phyloP scores from a whole-genome alignment of 2,797 vertebrate species.

The Vireo griseus region DNA sequence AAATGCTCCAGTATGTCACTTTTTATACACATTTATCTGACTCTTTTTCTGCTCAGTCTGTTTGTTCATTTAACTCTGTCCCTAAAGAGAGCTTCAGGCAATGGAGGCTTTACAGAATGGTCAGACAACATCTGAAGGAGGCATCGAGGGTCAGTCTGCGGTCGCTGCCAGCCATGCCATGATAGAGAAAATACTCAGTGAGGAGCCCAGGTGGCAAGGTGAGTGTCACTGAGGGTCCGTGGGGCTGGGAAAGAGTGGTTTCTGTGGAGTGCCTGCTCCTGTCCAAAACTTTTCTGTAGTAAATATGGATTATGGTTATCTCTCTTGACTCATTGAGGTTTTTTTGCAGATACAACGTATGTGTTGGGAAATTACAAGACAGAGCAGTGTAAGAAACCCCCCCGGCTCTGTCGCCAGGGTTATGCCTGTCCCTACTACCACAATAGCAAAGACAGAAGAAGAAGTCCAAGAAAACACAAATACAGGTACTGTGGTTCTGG shows the following conservation, averaged over 20 bases:
- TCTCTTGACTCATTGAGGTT: neutral
- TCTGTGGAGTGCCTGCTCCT: neutral
- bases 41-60: slow-evolving; percentile 11
- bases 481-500: slow-evolving; percentile 83
- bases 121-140: slow-evolving; percentile 84
- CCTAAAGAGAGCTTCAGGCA: slow-evolving; percentile 90
- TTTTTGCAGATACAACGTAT: slow-evolving; percentile 87
- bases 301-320: neutral
- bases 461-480: slow-evolving; percentile 96
- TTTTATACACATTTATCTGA: neutral
- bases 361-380: slow-evolving; percentile 98
- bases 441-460: slow-evolving; percentile 96
- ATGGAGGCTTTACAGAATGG: slow-evolving; percentile 92
- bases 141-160: slow-evolving; percentile 90
- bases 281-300: neutral
- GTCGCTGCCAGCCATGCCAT: slow-evolving; percentile 96
- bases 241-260: neutral
- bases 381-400: slow-evolving; percentile 97
- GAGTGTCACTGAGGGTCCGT: neutral
- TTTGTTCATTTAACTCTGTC: slow-evolving; percentile 49
- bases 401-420: slow-evolving; percentile 95
- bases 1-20: neutral
- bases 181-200: slow-evolving; percentile 95
- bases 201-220: slow-evolving; percentile 99
- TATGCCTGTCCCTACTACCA: slow-evolving; percentile 98